Evolutionary conservation across 2,113 vertebrate genomes (phyloP), one percentile per base, ranked within the genome.

Genomic region (Vimba vimba): DNA sequence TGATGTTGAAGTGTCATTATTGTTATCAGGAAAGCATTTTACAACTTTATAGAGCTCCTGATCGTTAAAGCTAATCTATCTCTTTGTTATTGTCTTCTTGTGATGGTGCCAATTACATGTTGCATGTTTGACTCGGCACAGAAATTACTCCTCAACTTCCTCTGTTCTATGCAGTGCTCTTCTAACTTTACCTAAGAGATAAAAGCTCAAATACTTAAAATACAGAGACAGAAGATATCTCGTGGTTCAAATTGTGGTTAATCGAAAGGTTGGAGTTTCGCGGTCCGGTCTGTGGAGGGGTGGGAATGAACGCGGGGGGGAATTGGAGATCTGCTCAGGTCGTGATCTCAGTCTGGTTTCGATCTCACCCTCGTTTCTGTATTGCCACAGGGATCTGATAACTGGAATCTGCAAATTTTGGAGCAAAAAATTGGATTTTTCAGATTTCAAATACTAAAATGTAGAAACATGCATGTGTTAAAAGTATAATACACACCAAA

Each of bases 101-200:
- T 88, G 91, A 91, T 88, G 79, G 64, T 78, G 83, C 73, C 89
- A 90, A 90, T 88, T 89, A 89, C 82, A 89, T 88, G 88, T 88
- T 76, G 88, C 36, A 87, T 88, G 84, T 89, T 75, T 71, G 85
- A 84, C 60, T 86, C 30, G 27, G 71, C 78, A 79, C 50, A 82
- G 85, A 79, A 85, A 84, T 88, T 85, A 85, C 77, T 75, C 79
- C 43, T 81, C 69, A 36, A 64, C 77, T 73, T 69, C 76, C 71
- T 86, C 79, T 87, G 71, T 59, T 23, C 81, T 50, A 9, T 36
- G 52, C 33, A 83, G 1, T 59, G 21, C 30, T 33, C 19, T 36
- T 59, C 17, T 59, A 2, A 10, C 57, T 79, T 47, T 47, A 71
- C 68, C 75, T 33, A 55, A 78, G 50, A 78, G 27, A 11, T 4